phyloP scores from a whole-genome alignment of 2,888 invertebrate species.

The Tipula lateralis region DNA sequence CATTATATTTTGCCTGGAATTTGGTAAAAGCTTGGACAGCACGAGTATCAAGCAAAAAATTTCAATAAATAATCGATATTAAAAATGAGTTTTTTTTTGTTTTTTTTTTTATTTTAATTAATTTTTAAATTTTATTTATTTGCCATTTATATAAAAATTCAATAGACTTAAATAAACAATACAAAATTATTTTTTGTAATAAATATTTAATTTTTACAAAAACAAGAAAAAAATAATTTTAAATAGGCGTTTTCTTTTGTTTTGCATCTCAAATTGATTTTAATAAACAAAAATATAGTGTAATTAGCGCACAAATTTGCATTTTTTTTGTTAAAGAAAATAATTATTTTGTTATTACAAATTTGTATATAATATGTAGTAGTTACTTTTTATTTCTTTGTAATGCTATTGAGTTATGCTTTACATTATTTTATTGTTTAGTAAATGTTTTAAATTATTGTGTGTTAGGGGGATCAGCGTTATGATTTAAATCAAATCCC shows the following conservation, averaged over 20 bases:
- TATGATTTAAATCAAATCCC: not conserved
- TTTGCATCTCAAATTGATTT: not conserved
- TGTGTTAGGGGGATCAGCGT: not conserved
- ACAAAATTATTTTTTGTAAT: not conserved
- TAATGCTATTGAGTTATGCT: not conserved
- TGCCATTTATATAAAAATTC: conserved; percentile 12
- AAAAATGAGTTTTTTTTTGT: not conserved
- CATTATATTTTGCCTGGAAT: conserved; percentile 77
- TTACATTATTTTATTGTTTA: not conserved
- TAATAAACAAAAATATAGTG: not conserved
- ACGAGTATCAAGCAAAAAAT: conserved; percentile 63
- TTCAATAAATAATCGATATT: conserved; percentile 53
- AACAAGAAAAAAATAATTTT: not conserved
- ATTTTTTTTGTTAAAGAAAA: not conserved
- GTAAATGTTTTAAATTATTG: not conserved
- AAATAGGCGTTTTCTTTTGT: not conserved
- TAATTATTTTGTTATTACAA: not conserved
- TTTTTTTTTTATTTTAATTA: not conserved
- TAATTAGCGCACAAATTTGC: conserved; percentile 15
- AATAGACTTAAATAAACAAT: not conserved
- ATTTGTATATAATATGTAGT: no score
- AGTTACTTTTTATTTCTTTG: not conserved
- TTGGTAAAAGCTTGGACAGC: conserved; percentile 79
- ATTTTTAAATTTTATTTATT: conserved; percentile 8
- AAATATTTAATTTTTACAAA: not conserved